These are phyloP conservation scores for Stichopus chloronotus DNA, from an alignment of 35 echinoderm and acorn worm species.

Conservation along the genomic window DNA sequence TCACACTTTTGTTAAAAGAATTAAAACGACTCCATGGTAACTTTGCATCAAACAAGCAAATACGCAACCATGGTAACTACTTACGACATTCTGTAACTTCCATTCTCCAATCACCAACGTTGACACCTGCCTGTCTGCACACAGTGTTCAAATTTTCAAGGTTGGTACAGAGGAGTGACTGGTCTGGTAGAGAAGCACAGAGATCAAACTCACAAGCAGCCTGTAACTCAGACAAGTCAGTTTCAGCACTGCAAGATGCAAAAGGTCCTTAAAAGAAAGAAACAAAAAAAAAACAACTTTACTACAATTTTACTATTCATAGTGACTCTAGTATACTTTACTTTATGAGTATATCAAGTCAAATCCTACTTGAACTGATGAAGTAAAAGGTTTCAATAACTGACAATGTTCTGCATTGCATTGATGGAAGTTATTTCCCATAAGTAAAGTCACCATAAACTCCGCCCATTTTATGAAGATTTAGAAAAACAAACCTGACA, in stretches of 20 bases:
- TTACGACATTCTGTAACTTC: conserved; percentile 4
- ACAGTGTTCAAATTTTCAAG: not conserved
- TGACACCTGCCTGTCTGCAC: not conserved
- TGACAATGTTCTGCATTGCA: too few relatives aligned
- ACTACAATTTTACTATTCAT: not conserved
- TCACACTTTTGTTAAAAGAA: not conserved
- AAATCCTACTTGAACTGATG: not conserved
- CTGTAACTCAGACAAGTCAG: not conserved
- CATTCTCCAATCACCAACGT: not conserved
- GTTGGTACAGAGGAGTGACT: not conserved
- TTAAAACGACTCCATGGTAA: not conserved
- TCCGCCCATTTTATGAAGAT: too few relatives aligned
- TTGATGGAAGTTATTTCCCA: too few relatives aligned
- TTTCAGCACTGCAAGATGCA: not conserved
- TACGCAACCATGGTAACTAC: not conserved
- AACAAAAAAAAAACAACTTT: too few relatives aligned
- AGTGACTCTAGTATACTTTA: not conserved
- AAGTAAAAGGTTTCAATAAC: not conserved
- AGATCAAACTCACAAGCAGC: not conserved
- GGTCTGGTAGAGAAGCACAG: not conserved
- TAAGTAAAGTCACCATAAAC: too few relatives aligned
- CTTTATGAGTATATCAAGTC: not conserved
- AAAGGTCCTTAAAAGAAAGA: not conserved
- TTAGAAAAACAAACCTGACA: too few relatives aligned
- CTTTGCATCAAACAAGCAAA: not conserved